Evolutionary conservation across 2,888 invertebrate genomes (phyloP), one percentile per base, ranked within the genome.

Genomic region (Drosophila putrida): DNA sequence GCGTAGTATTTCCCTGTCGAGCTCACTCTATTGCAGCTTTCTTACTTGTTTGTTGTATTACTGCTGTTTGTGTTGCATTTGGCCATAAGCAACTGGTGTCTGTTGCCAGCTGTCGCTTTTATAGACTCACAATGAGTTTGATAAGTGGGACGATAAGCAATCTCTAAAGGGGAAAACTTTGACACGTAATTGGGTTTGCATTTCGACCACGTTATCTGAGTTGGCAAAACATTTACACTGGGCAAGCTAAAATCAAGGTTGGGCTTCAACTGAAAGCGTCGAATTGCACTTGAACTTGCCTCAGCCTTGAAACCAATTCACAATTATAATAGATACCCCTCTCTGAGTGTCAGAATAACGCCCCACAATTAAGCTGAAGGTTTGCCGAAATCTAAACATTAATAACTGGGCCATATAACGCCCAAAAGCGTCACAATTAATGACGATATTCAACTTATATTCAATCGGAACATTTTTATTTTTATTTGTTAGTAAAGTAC

Each of bases 371-470:
- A 57, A 68, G 36, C 77, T 62, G 60, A 80, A 67, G 66, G 67
- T 60, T 68, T 68, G 59, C 68, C 38, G 10, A 38, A 49, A 50
- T 28, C 10, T 20, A 50, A 51, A 54, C 58, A 47, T 28, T 41
- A 51, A 68, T 58, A 84, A 73, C 49, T 86, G 76, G 78, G 86
- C 80, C 83, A 82, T 28, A 85, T 63, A 71, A 73, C 78, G 71
- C 65, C 71, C 63, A 61, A 55, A 39, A 50, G 15, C 10, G 4
- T 33, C 13, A 46, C 28, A 13, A 47, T 31, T 31, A 33, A 20
- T 20, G 33, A 33, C 11, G 31, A 11, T 20, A 33, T 15, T 33
- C 11, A 11, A 41, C 39, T 39, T 43, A 20, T 35, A 33, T 10
- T 10, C 41, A 27, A 2, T 4, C 1, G 11, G 4, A 8, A 8